Base-by-base conservation (phyloP, 1,140 invertebrate species). In the Atta texana region DNA sequence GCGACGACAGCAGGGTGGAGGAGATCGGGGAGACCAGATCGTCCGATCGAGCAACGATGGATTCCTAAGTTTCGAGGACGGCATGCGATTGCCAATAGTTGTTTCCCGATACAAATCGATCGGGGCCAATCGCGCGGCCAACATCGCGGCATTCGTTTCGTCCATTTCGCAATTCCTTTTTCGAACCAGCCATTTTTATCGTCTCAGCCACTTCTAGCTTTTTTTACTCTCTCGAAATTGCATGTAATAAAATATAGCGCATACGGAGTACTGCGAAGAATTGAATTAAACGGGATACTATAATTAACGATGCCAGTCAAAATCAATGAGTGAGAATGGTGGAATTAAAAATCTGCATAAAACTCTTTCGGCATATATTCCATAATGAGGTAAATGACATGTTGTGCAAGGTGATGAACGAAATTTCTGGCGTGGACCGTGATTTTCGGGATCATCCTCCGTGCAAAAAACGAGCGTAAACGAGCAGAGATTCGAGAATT, bases 51-150 rank as follows among this genome's bases (percentile, higher is more conserved):
- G 76, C 88, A 89, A 87, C 89, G 89, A 92, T 90, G 89, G 88
- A 91, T 92, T 92, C 91, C 89, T 91, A 87, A 77, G 90, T 88
- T 90, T 92, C 91, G 91, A 92, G 91, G 92, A 88, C 92, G 91
- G 85, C 64, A 85, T 90, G 82, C 86, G 90, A 92, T 92, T 92
- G 92, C 91, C 92, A 92, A 92, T 92, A 88, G 86, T 66, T 92
- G 91, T 92, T 92, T 92, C 91, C 91, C 88, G 87, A 91, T 91
- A 92, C 89, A 90, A 88, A 90, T 59, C 77, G 81, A 92, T 92
- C 91, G 92, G 91, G 92, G 92, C 91, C 92, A 92, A 91, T 92
- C 89, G 76, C 53, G 74, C 59, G 86, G 89, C 89, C 89, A 90
- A 91, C 90, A 61, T 87, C 88, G 84, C 87, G 78, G 76, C 86